These are phyloP conservation scores for Conopomorpha cramerella DNA, from an alignment of 1,140 invertebrate genomes.

Conservation along the genomic window DNA sequence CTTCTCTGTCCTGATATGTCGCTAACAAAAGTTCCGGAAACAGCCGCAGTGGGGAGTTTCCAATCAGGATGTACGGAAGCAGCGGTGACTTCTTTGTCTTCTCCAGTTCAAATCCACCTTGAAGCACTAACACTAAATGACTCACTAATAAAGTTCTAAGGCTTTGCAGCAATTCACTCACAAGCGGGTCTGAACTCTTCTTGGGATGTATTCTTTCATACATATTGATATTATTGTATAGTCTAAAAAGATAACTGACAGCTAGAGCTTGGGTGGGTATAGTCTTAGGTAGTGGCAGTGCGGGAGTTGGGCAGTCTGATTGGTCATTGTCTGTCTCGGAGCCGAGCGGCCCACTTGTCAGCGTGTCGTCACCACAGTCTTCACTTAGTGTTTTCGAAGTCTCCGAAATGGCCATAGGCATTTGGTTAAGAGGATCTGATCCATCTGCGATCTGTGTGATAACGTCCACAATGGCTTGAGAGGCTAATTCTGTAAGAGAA, in stretches of 20 bases:
- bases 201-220: slow-evolving; percentile 78
- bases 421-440: slow-evolving; percentile 65
- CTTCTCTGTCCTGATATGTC: slow-evolving; percentile 39
- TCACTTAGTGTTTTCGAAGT: slow-evolving; percentile 38
- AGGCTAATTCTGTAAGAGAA: slow-evolving; percentile 62
- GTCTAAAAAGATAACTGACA: slow-evolving; percentile 67
- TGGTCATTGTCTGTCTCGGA: slow-evolving; percentile 32
- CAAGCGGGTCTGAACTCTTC: slow-evolving; percentile 61
- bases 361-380: slow-evolving; percentile 33
- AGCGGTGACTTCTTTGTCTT: slow-evolving; percentile 43
- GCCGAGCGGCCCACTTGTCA: slow-evolving; percentile 27
- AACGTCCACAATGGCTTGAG: slow-evolving; percentile 72
- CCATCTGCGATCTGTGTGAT: slow-evolving; percentile 65
- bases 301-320: slow-evolving; percentile 32
- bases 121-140: slow-evolving; percentile 46
- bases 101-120: slow-evolving; percentile 31
- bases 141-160: slow-evolving; percentile 46
- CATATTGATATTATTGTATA: slow-evolving; percentile 68
- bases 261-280: slow-evolving; percentile 46
- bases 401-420: slow-evolving; percentile 53
- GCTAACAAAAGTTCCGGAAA: slow-evolving; percentile 43
- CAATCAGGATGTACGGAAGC: slow-evolving; percentile 41
- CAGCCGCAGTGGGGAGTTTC: slow-evolving; percentile 40
- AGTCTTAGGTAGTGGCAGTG: slow-evolving; percentile 33
- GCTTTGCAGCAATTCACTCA: slow-evolving; percentile 48